Percentiles rank a stretch among this genome's conserved stretches.
Conservation (phyloP, 2,888 invertebrate genomes). For the Nomada goodeniana region DNA sequence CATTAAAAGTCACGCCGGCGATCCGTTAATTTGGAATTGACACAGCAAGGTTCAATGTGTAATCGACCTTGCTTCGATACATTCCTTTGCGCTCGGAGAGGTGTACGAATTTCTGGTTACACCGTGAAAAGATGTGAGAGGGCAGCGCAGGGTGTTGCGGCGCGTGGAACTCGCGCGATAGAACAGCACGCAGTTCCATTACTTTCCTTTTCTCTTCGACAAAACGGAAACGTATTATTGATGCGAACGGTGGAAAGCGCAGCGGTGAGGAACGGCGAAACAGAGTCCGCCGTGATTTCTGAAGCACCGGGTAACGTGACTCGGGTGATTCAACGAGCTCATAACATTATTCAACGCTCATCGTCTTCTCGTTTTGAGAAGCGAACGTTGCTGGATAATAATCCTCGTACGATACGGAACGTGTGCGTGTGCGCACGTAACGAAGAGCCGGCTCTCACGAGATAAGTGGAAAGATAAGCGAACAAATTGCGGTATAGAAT, state of each 20-base stretch:
- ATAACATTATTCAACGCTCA: conserved; percentile 73
- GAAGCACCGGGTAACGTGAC: conserved; percentile 73
- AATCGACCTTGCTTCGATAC: too few relatives aligned
- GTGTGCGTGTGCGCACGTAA: conserved; percentile 26
- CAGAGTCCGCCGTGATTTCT: conserved; percentile 68
- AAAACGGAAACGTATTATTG: conserved; percentile 14
- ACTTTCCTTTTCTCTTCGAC: neutral
- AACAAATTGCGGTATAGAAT: conserved; percentile 33
- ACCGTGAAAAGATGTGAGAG: neutral
- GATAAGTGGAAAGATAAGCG: conserved; percentile 41
- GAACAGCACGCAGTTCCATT: neutral
- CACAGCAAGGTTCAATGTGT: too few relatives aligned
- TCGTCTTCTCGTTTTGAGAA: conserved; percentile 50
- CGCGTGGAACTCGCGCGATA: neutral
- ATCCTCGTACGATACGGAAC: conserved; percentile 39
- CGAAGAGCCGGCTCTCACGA: conserved; percentile 27
- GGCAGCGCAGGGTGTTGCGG: neutral
- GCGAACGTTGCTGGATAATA: conserved; percentile 41
- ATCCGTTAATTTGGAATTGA: too few relatives aligned
- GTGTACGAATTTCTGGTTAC: too few relatives aligned
- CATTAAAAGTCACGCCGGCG: too few relatives aligned
- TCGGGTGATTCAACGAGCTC: conserved; percentile 73
- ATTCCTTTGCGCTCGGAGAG: too few relatives aligned
- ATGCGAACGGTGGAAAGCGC: neutral
- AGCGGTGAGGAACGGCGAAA: conserved; percentile 45